Evolutionary conservation across 2,888 invertebrate genomes (phyloP), one percentile per base, ranked within the genome.

Genomic region (Ecliptopera silaceata): DNA sequence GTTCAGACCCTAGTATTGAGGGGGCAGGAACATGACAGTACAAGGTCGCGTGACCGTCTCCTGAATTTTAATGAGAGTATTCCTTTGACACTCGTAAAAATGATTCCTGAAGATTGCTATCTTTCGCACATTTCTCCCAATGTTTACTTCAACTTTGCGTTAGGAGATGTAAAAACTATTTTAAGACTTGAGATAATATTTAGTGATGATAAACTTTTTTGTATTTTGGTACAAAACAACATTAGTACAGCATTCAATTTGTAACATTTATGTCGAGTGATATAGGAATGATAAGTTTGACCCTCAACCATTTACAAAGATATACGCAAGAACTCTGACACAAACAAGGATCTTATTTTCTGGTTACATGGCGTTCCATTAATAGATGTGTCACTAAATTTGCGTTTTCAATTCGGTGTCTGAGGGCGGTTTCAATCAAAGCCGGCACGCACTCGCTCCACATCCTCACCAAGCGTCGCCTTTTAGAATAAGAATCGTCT

Each of bases 401-500:
- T 87, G 51, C 87, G 85, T 86, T 88, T 89, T 87, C 89, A 87
- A 88, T 89, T 88, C 83, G 74, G 78, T 66, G 80, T 74, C 77
- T 80, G 79, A 71, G 78, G 79, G 80, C 72, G 82, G 84, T 88
- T 90, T 90, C 89, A 89, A 90, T 90, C 90, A 89, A 85, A 88
- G 83, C 80, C 75, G 78, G 86, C 88, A 90, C 90, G 89, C 90
- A 89, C 85, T 85, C 86, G 80, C 79, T 79, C 79, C 88, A 88
- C 85, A 88, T 88, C 90, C 88, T 84, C 84, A 78, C 83, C 84
- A 82, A 36, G 79, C 77, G 74, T 74, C 80, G 86, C 85, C 86
- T 88, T 89, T 89, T 87, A 85, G 89, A 89, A 91, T 91, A 90
- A 89, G 89, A 91, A 90, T 91, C 88, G 90, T 90, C 88, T 90